Evolutionary conservation across 2,797 vertebrate species (phyloP).

Genomic region (Urophycis tenuis): DNA sequence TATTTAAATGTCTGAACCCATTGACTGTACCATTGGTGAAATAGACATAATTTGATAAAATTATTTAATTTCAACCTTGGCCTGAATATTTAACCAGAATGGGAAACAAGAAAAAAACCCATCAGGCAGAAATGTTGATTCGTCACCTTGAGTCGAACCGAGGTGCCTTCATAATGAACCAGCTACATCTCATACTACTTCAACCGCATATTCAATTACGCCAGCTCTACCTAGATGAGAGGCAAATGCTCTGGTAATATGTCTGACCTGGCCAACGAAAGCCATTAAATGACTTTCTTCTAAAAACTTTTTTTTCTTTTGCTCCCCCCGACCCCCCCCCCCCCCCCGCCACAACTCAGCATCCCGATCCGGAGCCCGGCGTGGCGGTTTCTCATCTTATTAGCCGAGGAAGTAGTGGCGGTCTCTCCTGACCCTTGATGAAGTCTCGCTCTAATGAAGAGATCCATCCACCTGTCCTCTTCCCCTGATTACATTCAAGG

Average conservation of each 20-base stretch:
- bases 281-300: neutral
- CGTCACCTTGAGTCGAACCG: neutral
- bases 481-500: neutral
- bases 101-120: neutral
- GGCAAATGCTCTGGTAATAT: neutral
- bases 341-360: neutral
- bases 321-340: no score
- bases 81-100: constrained; percentile 1
- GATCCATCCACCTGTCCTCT: neutral
- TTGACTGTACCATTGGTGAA: neutral
- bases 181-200: neutral
- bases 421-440: neutral
- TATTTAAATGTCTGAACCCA: neutral
- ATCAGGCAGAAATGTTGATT: neutral
- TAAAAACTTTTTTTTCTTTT: neutral
- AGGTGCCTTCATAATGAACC: neutral
- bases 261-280: neutral
- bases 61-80: neutral
- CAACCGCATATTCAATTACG: neutral
- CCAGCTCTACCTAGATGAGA: neutral
- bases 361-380: neutral
- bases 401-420: neutral
- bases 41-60: no score
- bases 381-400: neutral
- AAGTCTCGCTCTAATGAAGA: neutral